Percentiles rank a stretch among this genome's conserved stretches.
Conservation (phyloP, 2,113 vertebrate genomes). For the Phylloscopus trochilus region DNA sequence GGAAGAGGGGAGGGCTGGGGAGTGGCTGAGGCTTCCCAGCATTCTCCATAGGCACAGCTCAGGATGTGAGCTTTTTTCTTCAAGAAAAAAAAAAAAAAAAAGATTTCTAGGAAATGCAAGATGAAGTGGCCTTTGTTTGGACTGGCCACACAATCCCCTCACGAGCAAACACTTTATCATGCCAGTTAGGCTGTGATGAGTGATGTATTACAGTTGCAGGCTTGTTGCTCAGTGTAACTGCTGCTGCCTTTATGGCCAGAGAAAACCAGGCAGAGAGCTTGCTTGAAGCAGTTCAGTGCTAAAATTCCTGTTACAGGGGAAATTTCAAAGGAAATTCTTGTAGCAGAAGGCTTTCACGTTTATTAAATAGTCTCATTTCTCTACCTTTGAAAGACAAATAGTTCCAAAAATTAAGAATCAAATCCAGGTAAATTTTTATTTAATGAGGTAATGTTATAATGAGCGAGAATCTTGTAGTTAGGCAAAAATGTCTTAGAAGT, state of each 20-base stretch:
- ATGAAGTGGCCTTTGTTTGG: slow-evolving; percentile 71
- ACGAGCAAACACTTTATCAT: slow-evolving; percentile 55
- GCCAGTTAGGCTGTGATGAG: slow-evolving; percentile 48
- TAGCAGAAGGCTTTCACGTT: neutral
- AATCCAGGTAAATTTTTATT: neutral
- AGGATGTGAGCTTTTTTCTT: neutral
- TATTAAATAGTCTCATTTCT: slow-evolving; percentile 13
- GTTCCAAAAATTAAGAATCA: neutral
- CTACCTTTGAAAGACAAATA: neutral
- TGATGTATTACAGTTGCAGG: slow-evolving; percentile 52
- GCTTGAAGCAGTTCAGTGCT: neutral
- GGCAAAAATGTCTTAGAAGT: neutral
- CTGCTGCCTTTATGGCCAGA: slow-evolving; percentile 12
- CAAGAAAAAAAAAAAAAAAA: neutral
- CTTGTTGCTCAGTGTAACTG: slow-evolving; percentile 26
- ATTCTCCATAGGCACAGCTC: neutral
- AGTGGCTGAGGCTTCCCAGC: neutral
- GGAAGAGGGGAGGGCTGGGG: neutral
- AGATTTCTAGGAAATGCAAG: slow-evolving; percentile 69
- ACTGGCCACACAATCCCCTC: slow-evolving; percentile 17
- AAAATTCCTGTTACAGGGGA: neutral
- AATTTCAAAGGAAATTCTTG: neutral
- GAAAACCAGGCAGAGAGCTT: neutral
- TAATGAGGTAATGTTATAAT: neutral
- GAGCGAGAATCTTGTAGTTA: neutral